These are phyloP conservation scores for Eristalinus aeneus DNA, from an alignment of 2,888 invertebrate species.

Conservation along the genomic window DNA sequence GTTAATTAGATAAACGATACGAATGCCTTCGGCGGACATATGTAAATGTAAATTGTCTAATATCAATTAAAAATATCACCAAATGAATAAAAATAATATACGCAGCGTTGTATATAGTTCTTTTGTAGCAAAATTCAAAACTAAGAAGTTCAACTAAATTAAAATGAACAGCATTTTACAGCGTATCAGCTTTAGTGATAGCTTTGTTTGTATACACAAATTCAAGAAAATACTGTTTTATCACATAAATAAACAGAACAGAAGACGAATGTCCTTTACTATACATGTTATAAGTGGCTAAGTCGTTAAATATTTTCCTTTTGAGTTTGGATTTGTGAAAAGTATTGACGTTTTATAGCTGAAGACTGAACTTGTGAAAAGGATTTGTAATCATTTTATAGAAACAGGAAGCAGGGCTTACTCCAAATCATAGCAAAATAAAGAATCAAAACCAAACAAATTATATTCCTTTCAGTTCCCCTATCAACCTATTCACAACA, in stretches of 20 bases:
- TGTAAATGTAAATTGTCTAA: conserved; percentile 13
- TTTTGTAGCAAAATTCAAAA: not conserved
- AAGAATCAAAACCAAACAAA: not conserved
- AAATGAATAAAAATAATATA: conserved; percentile 18
- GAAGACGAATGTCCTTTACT: not conserved
- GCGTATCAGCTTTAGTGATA: conserved; percentile 4
- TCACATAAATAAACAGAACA: conserved; percentile 52
- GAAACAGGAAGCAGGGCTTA: no score
- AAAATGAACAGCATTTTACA: conserved; percentile 48
- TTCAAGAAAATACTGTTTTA: conserved; percentile 53
- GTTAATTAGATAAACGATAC: conserved; percentile 18
- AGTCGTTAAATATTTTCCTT: no score
- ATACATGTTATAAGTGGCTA: no score
- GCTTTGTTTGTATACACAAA: conserved; percentile 14
- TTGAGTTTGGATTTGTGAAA: no score
- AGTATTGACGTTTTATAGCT: no score
- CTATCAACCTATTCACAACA: not conserved
- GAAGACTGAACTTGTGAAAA: no score
- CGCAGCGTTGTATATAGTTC: not conserved
- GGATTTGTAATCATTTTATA: no score
- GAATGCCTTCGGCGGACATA: not conserved
- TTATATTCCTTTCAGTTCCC: not conserved
- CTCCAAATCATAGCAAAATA: not conserved
- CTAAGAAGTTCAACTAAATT: conserved; percentile 26
- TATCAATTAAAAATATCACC: conserved; percentile 52